phyloP scores from a whole-genome alignment of 2,113 vertebrate species.

The Glaucomys volans region DNA sequence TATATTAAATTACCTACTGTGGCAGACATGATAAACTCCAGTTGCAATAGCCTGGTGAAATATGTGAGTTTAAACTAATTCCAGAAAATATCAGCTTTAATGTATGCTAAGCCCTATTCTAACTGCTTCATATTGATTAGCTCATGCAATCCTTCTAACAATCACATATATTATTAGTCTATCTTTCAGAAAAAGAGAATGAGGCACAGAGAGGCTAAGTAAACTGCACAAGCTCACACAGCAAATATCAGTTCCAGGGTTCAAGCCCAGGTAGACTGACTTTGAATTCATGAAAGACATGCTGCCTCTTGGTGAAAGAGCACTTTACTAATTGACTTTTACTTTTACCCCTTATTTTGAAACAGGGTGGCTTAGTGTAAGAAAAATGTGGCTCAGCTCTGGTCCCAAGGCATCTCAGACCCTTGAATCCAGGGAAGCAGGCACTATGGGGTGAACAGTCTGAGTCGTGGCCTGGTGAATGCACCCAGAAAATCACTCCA shows the following conservation, averaged over 20 bases:
- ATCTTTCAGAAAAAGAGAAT: neutral
- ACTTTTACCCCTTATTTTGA: too few relatives aligned
- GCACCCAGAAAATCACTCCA: too few relatives aligned
- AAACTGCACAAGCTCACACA: neutral
- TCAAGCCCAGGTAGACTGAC: neutral
- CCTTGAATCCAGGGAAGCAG: too few relatives aligned
- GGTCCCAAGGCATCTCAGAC: too few relatives aligned
- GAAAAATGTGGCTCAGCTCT: too few relatives aligned
- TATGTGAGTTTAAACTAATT: neutral
- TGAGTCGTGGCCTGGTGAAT: too few relatives aligned
- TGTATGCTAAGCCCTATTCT: neutral
- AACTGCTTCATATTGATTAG: neutral
- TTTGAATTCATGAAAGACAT: neutral
- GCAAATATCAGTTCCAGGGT: too few relatives aligned
- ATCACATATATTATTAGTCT: neutral
- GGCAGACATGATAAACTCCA: neutral
- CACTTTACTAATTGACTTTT: neutral
- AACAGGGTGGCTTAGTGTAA: too few relatives aligned
- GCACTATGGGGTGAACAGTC: too few relatives aligned
- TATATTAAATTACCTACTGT: neutral
- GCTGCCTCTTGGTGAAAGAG: neutral
- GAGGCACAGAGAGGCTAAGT: neutral
- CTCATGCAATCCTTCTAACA: neutral
- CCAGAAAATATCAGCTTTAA: neutral
- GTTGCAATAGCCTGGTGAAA: neutral